phyloP scores from a whole-genome alignment of 2,888 invertebrate genomes.

The Thelaira solivaga region DNA sequence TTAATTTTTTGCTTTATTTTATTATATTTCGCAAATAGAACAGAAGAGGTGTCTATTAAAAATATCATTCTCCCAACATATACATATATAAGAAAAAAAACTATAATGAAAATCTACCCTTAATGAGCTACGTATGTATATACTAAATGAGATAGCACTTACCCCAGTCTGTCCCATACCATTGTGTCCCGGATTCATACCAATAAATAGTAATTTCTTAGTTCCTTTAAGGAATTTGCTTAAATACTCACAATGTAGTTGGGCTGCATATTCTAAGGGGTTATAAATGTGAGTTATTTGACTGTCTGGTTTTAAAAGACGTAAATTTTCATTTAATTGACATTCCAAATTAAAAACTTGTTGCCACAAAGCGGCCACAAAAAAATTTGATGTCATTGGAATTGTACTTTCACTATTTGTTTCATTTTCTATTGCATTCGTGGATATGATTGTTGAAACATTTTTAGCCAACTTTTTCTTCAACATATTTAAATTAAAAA shows the following conservation, averaged over 20 bases:
- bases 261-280: conserved; percentile 90
- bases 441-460: no score
- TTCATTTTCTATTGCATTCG: background rate
- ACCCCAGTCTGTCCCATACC: conserved; percentile 96
- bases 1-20: no score
- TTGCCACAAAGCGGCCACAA: conserved; percentile 69
- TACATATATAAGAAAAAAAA: no score
- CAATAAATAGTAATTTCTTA: conserved; percentile 89
- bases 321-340: conserved; percentile 66
- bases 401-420: background rate
- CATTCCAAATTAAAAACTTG: conserved; percentile 71
- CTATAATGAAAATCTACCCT: no score
- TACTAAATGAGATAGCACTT: conserved; percentile 76
- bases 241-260: conserved; percentile 87
- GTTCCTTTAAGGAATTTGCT: conserved; percentile 82
- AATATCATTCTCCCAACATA: no score
- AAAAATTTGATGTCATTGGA: conserved; percentile 57
- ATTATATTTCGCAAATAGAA: no score
- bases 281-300: conserved; percentile 82
- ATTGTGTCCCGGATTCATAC: conserved; percentile 98
- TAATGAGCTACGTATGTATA: background rate
- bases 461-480: conserved; percentile 39
- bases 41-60: no score
- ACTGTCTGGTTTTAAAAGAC: conserved; percentile 19
- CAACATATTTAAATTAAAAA: conserved; percentile 20